Conservation (phyloP, 2,797 vertebrate species). For the Sebastiscus albofasciatus region DNA sequence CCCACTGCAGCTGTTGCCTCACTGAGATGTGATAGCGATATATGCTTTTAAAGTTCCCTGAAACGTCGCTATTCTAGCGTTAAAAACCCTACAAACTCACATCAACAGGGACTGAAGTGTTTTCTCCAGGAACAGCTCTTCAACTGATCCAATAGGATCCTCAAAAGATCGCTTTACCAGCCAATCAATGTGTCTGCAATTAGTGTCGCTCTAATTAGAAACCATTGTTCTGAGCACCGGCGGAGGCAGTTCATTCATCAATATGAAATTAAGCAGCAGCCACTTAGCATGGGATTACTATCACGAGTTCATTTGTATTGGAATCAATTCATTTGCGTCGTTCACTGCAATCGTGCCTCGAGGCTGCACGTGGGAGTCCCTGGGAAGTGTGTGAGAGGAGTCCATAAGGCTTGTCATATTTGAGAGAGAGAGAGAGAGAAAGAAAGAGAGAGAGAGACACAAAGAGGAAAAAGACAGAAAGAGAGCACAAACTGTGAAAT, state of each 20-base stretch:
- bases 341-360: constrained; percentile 43
- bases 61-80: not conserved
- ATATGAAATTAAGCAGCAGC: constrained; percentile 79
- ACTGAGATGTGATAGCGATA: not conserved
- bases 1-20: constrained; percentile 5
- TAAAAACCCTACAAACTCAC: not conserved
- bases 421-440: not conserved
- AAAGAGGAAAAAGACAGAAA: constrained; percentile 17
- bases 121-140: constrained; percentile 14
- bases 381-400: constrained; percentile 30
- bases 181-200: constrained; percentile 75
- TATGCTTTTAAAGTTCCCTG: not conserved
- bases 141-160: constrained; percentile 36
- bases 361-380: constrained; percentile 39
- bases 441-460: not conserved
- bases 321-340: constrained; percentile 74
- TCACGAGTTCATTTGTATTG: constrained; percentile 71
- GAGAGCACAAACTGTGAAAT: constrained; percentile 66
- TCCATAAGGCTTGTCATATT: constrained; percentile 15
- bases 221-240: constrained; percentile 68
- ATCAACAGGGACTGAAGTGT: not conserved
- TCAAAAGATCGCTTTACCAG: constrained; percentile 28
- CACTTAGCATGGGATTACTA: constrained; percentile 74
- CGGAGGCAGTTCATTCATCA: constrained; percentile 72
- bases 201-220: constrained; percentile 75